phyloP scores from a whole-genome alignment of 2,797 vertebrate species.

The Darevskia nairensis region DNA sequence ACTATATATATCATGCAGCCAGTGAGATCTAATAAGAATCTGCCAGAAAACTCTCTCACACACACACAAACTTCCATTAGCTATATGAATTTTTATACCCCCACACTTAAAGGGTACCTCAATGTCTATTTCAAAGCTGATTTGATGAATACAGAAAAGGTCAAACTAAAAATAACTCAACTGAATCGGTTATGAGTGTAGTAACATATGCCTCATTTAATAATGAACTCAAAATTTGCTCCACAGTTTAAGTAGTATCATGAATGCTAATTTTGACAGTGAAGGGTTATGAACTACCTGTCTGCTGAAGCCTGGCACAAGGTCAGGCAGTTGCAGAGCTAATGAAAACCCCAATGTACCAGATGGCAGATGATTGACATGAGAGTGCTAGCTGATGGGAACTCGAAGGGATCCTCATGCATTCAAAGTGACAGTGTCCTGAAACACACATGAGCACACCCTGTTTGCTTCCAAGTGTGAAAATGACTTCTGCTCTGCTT shows the following conservation, averaged over 20 bases:
- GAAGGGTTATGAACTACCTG: conserved; percentile 80
- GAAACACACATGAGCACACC: conserved; percentile 65
- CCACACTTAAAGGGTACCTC: conserved; percentile 77
- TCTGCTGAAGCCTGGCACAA: conserved; percentile 68
- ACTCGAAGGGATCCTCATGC: conserved; percentile 55
- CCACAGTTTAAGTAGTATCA: conserved; percentile 75
- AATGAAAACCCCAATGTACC: conserved; percentile 73
- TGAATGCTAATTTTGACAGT: conserved; percentile 80
- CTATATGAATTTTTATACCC: conserved; percentile 70
- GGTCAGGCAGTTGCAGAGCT: conserved; percentile 73
- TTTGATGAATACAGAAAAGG: conserved; percentile 83
- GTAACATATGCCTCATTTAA: conserved; percentile 83
- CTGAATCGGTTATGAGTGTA: conserved; percentile 79
- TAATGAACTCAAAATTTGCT: conserved; percentile 80
- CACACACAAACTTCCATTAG: conserved; percentile 50
- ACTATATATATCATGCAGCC: conserved; percentile 51
- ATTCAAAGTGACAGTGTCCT: conserved; percentile 69
- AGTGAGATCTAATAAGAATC: conserved; percentile 54
- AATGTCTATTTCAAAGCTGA: conserved; percentile 80
- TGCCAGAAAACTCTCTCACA: conserved; percentile 50
- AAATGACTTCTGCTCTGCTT: conserved; percentile 37
- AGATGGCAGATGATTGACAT: conserved; percentile 75
- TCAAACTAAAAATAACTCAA: conserved; percentile 83
- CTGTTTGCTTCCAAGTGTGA: conserved; percentile 64
- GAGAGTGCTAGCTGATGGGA: conserved; percentile 54